A percentile compares a stretch with the other conserved stretches of the same genome.
Evolutionary conservation across 2,113 vertebrate species (phyloP).

Genomic region (Larimichthys crocea): DNA sequence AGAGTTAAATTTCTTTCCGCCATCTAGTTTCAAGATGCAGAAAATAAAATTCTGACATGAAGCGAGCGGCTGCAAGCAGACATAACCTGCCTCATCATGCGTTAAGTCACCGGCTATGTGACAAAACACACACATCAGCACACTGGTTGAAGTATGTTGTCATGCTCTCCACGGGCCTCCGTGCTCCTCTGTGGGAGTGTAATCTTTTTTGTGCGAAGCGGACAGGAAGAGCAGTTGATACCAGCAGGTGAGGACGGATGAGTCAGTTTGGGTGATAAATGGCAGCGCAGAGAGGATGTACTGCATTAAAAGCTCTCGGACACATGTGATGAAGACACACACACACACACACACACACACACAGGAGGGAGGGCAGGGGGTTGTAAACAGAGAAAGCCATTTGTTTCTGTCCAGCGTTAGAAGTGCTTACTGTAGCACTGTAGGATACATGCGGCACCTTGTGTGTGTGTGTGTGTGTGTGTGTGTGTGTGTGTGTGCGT

Average conservation of each 20-base stretch:
- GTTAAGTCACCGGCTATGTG: neutral
- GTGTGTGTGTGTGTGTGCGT: constrained; percentile 5
- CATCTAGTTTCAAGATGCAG: neutral
- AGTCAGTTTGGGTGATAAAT: constrained; percentile 62
- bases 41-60: neutral
- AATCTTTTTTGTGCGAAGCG: constrained; percentile 31
- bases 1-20: neutral
- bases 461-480: constrained; percentile 27
- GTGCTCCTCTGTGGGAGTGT: constrained; percentile 34
- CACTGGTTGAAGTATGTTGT: constrained; percentile 4
- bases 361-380: neutral
- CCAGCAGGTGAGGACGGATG: constrained; percentile 59
- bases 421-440: constrained; percentile 63
- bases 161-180: constrained; percentile 21
- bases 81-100: constrained; percentile 1
- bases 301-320: constrained; percentile 26
- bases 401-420: constrained; percentile 59
- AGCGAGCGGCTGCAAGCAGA: neutral
- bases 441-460: constrained; percentile 32
- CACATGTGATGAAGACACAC: constrained; percentile 7
- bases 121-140: neutral
- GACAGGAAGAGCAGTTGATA: constrained; percentile 41
- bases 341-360: neutral
- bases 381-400: constrained; percentile 58
- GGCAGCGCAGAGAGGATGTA: constrained; percentile 21